phyloP scores from a whole-genome alignment of 2,113 vertebrate species.

The Channa argus region DNA sequence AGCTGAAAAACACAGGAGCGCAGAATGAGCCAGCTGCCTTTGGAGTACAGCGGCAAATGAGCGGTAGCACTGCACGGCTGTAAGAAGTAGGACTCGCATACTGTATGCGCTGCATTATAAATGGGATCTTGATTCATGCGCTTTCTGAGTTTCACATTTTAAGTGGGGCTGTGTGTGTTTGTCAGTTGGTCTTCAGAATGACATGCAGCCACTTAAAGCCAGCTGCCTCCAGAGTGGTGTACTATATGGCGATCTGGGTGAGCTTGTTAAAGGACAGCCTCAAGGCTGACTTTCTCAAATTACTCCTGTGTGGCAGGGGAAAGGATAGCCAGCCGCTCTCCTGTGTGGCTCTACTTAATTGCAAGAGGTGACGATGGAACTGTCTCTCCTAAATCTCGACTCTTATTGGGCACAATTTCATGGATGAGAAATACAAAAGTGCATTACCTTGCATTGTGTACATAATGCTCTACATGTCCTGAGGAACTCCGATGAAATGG shows the following conservation, averaged over 20 bases:
- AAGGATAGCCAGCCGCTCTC: conserved; percentile 52
- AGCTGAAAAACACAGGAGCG: conserved; percentile 49
- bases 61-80: neutral
- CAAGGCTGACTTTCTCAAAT: conserved; percentile 71
- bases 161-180: conserved; percentile 56
- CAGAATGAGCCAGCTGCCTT: conserved; percentile 59
- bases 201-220: conserved; percentile 65
- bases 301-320: conserved; percentile 47
- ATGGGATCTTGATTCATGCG: conserved; percentile 16
- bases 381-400: conserved; percentile 35
- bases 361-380: conserved; percentile 57
- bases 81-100: neutral
- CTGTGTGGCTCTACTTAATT: conserved; percentile 64
- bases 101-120: conserved; percentile 13
- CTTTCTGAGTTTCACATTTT: conserved; percentile 24
- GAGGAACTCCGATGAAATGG: conserved; percentile 25
- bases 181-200: conserved; percentile 62
- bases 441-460: conserved; percentile 38
- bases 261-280: conserved; percentile 74
- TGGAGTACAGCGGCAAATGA: conserved; percentile 32
- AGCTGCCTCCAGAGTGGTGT: conserved; percentile 62
- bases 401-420: conserved; percentile 54
- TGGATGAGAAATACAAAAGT: conserved; percentile 56
- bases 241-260: conserved; percentile 49
- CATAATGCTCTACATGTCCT: conserved; percentile 36